Evolutionary conservation across 2,888 invertebrate genomes (phyloP).

Genomic region (Pammene aurita): DNA sequence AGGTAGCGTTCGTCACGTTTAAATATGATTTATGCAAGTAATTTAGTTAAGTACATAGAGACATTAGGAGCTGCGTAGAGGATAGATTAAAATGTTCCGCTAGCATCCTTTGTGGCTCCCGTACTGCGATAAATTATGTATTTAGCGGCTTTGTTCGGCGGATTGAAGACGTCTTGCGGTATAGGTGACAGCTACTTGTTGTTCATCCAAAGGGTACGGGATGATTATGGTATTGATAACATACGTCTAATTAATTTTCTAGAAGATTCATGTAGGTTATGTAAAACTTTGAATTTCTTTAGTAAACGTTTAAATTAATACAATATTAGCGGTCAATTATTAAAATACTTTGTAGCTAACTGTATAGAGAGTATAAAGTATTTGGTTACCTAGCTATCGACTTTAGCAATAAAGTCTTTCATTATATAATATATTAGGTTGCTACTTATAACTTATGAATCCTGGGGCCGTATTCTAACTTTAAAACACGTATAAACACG

Average conservation of each 20-base stretch:
- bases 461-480: no score
- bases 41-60: constrained; percentile 81
- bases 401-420: no score
- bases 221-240: constrained; percentile 12
- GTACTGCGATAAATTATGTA: constrained; percentile 58
- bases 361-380: no score
- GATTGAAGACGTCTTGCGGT: constrained; percentile 32
- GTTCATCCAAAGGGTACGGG: neutral
- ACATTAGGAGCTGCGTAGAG: constrained; percentile 68
- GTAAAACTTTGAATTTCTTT: neutral
- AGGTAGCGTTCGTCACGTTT: constrained; percentile 74
- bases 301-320: no score
- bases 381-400: no score
- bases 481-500: no score
- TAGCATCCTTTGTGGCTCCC: constrained; percentile 60
- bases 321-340: no score
- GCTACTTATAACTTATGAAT: no score
- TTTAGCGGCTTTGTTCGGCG: constrained; percentile 47
- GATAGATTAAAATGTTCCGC: constrained; percentile 78
- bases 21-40: constrained; percentile 83
- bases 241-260: neutral
- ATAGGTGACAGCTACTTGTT: constrained; percentile 27
- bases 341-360: no score
- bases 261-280: neutral
- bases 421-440: no score